A percentile compares a stretch with the other conserved stretches of the same genome.
Evolutionary conservation across 1,140 invertebrate species (phyloP).

Genomic region (Drosophila lacteicornis): DNA sequence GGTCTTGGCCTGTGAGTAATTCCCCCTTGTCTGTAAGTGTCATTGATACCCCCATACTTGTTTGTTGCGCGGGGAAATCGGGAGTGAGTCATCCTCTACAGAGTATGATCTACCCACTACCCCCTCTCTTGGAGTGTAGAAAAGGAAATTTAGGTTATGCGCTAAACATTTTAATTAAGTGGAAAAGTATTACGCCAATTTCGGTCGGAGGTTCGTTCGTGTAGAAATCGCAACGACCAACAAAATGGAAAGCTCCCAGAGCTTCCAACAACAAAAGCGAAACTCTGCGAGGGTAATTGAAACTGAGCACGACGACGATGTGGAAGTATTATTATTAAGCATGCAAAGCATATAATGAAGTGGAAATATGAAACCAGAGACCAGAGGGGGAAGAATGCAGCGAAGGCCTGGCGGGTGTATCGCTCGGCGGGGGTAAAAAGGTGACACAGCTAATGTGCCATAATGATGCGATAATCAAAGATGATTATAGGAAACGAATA

Average conservation of each 20-base stretch:
- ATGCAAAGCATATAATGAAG: conserved; percentile 83
- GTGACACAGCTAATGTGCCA: conserved; percentile 61
- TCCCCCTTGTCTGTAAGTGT: conserved; percentile 57
- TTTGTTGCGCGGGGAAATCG: conserved; percentile 16
- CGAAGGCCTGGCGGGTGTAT: conserved; percentile 18
- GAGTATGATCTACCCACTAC: background rate
- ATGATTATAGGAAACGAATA: conserved; percentile 53
- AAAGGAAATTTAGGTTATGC: conserved; percentile 80
- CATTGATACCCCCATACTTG: conserved; percentile 61
- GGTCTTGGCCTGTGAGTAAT: conserved; percentile 22
- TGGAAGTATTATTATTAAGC: conserved; percentile 83
- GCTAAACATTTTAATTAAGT: conserved; percentile 82
- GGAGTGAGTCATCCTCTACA: conserved; percentile 14
- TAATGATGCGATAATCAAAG: conserved; percentile 59
- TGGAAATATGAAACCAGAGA: conserved; percentile 75
- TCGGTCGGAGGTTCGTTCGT: conserved; percentile 53
- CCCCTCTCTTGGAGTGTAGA: conserved; percentile 29
- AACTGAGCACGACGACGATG: conserved; percentile 80
- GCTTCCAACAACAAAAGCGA: conserved; percentile 68
- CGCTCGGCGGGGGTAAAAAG: conserved; percentile 24
- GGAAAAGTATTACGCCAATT: conserved; percentile 82
- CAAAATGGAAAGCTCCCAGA: conserved; percentile 76
- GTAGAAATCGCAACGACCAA: conserved; percentile 76
- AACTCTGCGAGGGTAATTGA: conserved; percentile 77
- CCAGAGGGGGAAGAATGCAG: conserved; percentile 43